phyloP scores from a whole-genome alignment of 2,888 invertebrate genomes.

The Nymphalis polychloros region DNA sequence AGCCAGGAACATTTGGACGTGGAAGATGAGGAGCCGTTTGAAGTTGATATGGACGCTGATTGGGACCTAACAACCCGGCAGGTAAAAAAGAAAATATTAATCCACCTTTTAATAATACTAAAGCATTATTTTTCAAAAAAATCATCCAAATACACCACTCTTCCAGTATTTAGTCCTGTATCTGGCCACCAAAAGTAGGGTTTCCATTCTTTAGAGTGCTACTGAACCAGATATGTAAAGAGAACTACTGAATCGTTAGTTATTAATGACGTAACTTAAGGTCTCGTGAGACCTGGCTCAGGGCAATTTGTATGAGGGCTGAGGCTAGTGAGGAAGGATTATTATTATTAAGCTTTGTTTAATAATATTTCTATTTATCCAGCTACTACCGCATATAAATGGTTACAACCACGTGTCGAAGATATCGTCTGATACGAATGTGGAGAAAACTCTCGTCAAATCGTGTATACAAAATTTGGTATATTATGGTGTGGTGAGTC shows the following conservation, averaged over 20 bases:
- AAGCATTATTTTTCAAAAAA: too few relatives aligned
- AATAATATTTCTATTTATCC: constrained; percentile 41
- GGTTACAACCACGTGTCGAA: constrained; percentile 95
- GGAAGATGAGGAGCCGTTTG: constrained; percentile 80
- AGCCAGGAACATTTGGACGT: constrained; percentile 74
- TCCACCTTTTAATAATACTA: constrained; percentile 25
- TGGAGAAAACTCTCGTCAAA: constrained; percentile 96
- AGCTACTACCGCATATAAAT: constrained; percentile 93
- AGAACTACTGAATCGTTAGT: too few relatives aligned
- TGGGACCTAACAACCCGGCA: constrained; percentile 98
- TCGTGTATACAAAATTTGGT: constrained; percentile 96
- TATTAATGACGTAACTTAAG: too few relatives aligned
- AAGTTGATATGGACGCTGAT: constrained; percentile 80
- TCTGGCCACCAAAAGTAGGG: too few relatives aligned
- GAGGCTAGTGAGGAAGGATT: too few relatives aligned
- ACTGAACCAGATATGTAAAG: too few relatives aligned
- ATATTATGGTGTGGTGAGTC: constrained; percentile 85
- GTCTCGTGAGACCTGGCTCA: too few relatives aligned
- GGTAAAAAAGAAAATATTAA: constrained; percentile 65
- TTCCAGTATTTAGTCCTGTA: too few relatives aligned
- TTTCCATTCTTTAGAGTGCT: too few relatives aligned
- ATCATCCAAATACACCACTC: too few relatives aligned
- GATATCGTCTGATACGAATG: constrained; percentile 94
- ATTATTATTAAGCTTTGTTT: background rate
- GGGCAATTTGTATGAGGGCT: too few relatives aligned